Percentiles rank a stretch among this genome's conserved stretches.
Evolutionary conservation across 2,797 vertebrate species (phyloP).

Genomic region (Odontamblyopus lacepedii): DNA sequence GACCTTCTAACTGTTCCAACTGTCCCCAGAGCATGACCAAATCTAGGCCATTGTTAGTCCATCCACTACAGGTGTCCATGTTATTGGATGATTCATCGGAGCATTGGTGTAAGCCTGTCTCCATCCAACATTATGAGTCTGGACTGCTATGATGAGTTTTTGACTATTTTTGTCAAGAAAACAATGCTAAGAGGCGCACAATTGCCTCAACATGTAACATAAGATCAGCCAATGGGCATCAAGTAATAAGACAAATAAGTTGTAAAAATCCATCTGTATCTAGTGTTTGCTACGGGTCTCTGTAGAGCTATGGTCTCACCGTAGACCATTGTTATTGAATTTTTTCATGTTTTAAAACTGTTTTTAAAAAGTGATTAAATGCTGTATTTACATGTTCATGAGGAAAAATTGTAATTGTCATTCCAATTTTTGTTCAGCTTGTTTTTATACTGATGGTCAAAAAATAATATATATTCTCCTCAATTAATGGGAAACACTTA

Average conservation of each 20-base stretch:
- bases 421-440: too few relatives aligned
- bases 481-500: too few relatives aligned
- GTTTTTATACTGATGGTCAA: too few relatives aligned
- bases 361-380: too few relatives aligned
- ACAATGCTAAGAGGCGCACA: conserved; percentile 35
- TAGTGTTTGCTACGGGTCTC: too few relatives aligned
- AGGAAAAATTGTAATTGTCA: too few relatives aligned
- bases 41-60: conserved; percentile 55
- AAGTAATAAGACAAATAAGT: background rate
- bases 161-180: conserved; percentile 29
- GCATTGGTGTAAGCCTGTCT: conserved; percentile 34
- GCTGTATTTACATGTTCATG: too few relatives aligned
- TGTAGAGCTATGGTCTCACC: too few relatives aligned
- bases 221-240: background rate
- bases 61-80: conserved; percentile 52
- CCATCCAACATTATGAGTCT: conserved; percentile 40
- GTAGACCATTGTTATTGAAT: too few relatives aligned
- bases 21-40: conserved; percentile 32
- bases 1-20: conserved; percentile 14
- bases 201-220: background rate
- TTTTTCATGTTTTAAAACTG: too few relatives aligned
- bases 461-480: too few relatives aligned
- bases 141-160: conserved; percentile 29
- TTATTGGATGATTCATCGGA: conserved; percentile 71
- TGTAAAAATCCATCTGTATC: background rate